Evolutionary conservation across 2,888 invertebrate genomes (phyloP).

Genomic region (Meganola albula): DNA sequence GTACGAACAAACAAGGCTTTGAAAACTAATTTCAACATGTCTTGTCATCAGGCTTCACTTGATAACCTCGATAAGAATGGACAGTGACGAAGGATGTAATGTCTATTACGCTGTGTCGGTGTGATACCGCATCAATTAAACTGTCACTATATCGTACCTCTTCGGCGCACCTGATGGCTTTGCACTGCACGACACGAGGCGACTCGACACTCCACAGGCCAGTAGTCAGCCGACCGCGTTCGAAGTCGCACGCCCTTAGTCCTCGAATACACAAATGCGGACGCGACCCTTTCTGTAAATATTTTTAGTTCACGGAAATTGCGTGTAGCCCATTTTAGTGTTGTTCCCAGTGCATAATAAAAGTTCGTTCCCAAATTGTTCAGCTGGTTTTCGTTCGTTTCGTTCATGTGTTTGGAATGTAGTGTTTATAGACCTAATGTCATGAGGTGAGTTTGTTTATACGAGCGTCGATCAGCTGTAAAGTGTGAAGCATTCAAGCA

Average conservation of each 20-base stretch:
- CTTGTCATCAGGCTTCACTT: too few species aligned
- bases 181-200: conserved; percentile 32
- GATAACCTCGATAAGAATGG: too few species aligned
- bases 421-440: conserved; percentile 46
- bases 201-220: conserved; percentile 30
- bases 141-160: conserved; percentile 35
- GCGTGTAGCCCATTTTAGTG: conserved; percentile 41
- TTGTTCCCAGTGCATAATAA: conserved; percentile 39
- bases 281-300: conserved; percentile 56
- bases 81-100: too few species aligned
- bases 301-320: conserved; percentile 62
- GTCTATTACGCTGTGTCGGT: too few species aligned
- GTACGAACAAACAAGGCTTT: conserved; percentile 7
- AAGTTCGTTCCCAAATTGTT: conserved; percentile 37
- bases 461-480: conserved; percentile 55
- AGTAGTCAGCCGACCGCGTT: conserved; percentile 54
- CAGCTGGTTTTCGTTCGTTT: conserved; percentile 44
- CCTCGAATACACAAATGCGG: conserved; percentile 31
- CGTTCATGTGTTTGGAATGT: conserved; percentile 46
- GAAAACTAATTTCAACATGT: conserved; percentile 7
- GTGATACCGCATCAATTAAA: conserved; percentile 47
- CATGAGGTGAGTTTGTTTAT: conserved; percentile 61
- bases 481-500: conserved; percentile 30
- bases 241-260: conserved; percentile 59
- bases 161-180: conserved; percentile 48